Evolutionary conservation across 2,797 vertebrate species (phyloP).

Genomic region (Sebastes trivittatus): DNA sequence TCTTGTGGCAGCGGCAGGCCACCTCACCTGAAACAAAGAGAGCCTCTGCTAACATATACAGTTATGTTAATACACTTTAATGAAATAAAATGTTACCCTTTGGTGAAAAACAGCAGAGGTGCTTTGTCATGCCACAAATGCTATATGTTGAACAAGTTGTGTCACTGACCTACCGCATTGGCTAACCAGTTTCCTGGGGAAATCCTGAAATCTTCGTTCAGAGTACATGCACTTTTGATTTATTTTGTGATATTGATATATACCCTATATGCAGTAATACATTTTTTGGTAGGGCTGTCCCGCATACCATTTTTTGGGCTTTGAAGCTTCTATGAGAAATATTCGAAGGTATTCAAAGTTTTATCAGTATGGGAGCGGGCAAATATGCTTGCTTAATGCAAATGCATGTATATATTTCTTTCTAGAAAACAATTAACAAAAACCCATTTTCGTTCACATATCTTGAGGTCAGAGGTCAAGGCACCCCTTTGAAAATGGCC

Average conservation of each 20-base stretch:
- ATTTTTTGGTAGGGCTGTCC: not conserved
- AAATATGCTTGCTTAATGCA: no score
- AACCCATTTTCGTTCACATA: no score
- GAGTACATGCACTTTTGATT: not conserved
- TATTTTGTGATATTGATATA: not conserved
- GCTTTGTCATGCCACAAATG: not conserved
- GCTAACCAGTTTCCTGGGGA: not conserved
- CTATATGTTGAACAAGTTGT: not conserved
- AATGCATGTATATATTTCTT: no score
- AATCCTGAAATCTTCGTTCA: not conserved
- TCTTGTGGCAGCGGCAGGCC: not conserved
- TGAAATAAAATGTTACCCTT: not conserved
- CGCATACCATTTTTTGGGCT: no score
- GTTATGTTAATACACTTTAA: not conserved
- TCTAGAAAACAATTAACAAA: no score
- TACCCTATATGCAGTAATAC: no score
- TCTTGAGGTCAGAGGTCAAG: no score
- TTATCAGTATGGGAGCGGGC: no score
- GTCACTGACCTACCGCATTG: not conserved
- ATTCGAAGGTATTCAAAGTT: no score
- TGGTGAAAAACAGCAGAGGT: not conserved
- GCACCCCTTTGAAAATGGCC: no score
- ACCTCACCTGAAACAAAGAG: not conserved
- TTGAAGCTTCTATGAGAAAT: no score
- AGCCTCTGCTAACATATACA: not conserved